phyloP scores from a whole-genome alignment of 2,888 invertebrate species.

The Onthophagus sagittarius region DNA sequence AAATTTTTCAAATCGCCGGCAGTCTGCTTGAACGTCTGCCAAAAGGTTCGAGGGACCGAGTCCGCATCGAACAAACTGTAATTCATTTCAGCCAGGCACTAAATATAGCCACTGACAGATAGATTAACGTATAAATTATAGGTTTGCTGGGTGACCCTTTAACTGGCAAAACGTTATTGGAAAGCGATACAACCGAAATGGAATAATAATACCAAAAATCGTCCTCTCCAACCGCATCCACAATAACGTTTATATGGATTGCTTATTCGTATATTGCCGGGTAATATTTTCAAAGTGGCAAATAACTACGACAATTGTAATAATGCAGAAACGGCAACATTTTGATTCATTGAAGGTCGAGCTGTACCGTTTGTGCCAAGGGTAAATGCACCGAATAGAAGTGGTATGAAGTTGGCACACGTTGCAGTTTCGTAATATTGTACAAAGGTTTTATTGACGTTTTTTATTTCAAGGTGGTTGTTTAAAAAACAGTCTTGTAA shows the following conservation, averaged over 20 bases:
- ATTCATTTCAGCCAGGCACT: not conserved
- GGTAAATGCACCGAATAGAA: not conserved
- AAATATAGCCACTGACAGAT: conserved; percentile 12
- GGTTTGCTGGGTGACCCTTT: not conserved
- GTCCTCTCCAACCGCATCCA: not conserved
- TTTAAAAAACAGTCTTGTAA: not conserved
- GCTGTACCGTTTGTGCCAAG: not conserved
- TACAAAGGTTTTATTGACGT: not conserved
- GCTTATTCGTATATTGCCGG: not conserved
- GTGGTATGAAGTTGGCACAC: not conserved
- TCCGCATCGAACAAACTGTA: conserved; percentile 10
- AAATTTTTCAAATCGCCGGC: conserved; percentile 12
- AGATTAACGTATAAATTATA: conserved; percentile 12
- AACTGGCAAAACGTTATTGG: not conserved
- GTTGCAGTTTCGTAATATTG: not conserved
- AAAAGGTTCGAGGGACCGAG: not conserved
- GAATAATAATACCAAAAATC: not conserved
- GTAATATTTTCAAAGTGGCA: not conserved
- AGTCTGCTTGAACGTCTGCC: conserved; percentile 12
- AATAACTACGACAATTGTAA: not conserved
- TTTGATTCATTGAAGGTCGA: not conserved
- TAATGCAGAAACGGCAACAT: not conserved
- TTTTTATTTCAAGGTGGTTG: not conserved
- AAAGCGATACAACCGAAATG: not conserved
- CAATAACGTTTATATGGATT: not conserved